Percentiles rank a stretch among this genome's conserved stretches.
Conservation (phyloP, 2,113 vertebrate genomes). For the Polyodon spathula region DNA sequence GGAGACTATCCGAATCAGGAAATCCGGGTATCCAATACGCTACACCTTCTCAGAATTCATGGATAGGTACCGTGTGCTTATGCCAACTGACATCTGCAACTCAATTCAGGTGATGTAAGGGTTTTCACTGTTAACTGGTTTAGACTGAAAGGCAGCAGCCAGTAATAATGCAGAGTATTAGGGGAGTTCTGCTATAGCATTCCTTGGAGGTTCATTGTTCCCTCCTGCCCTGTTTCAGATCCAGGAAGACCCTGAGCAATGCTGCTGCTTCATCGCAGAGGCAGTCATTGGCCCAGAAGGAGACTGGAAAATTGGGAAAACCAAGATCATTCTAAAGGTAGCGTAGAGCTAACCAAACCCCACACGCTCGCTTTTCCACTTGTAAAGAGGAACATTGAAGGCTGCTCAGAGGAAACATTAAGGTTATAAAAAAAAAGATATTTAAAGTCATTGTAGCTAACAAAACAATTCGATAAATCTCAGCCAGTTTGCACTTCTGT, state of each 20-base stretch:
- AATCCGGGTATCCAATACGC: conserved; percentile 80
- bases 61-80: conserved; percentile 65
- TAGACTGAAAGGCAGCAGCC: too few species aligned
- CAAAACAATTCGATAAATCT: too few species aligned
- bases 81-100: conserved; percentile 47
- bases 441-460: too few species aligned
- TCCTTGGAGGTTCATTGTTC: too few species aligned
- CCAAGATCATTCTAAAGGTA: conserved; percentile 94
- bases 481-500: too few species aligned
- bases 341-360: neutral
- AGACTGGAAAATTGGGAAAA: conserved; percentile 88
- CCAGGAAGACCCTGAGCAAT: conserved; percentile 54
- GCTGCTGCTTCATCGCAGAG: conserved; percentile 63
- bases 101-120: conserved; percentile 40
- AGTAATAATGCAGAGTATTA: too few species aligned
- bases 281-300: conserved; percentile 49
- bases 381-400: too few species aligned
- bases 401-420: too few species aligned
- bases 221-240: conserved; percentile 17
- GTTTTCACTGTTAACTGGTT: too few species aligned
- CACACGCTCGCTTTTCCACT: too few species aligned
- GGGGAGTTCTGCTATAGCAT: too few species aligned
- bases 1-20: conserved; percentile 88
- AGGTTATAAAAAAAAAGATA: too few species aligned
- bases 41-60: conserved; percentile 81